These are phyloP conservation scores for Ictalurus furcatus DNA, from an alignment of 2,113 vertebrate genomes.

Conservation along the genomic window DNA sequence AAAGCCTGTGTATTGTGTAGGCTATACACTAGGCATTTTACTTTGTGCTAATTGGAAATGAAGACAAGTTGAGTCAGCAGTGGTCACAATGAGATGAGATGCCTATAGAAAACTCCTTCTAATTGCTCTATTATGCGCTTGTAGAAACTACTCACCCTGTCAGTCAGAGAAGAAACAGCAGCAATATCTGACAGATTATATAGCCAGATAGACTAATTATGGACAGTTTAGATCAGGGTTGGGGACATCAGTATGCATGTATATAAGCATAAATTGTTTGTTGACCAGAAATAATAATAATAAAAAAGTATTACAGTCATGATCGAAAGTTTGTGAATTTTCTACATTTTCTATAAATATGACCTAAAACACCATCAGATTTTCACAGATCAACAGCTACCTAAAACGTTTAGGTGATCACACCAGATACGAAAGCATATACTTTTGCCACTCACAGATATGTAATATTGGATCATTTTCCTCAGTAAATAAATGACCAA, in stretches of 20 bases:
- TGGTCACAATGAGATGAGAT: neutral
- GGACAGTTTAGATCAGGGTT: neutral
- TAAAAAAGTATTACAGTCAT: too few species aligned
- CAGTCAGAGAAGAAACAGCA: neutral
- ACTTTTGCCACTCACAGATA: too few species aligned
- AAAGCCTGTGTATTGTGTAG: neutral
- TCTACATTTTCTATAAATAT: too few species aligned
- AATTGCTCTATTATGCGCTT: neutral
- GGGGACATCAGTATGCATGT: neutral
- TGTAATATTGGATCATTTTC: too few species aligned
- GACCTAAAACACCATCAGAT: too few species aligned
- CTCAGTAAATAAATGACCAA: too few species aligned
- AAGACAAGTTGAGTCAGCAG: conserved; percentile 10
- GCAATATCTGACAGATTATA: neutral
- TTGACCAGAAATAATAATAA: neutral
- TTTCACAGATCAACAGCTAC: too few species aligned
- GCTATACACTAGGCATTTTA: neutral
- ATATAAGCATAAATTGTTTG: neutral
- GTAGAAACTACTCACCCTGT: neutral
- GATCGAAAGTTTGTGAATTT: too few species aligned
- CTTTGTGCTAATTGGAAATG: neutral
- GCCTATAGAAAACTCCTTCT: neutral
- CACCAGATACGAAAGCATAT: too few species aligned
- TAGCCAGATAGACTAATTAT: neutral
- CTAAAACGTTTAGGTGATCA: too few species aligned